Conservation (phyloP, 2,113 vertebrate species). For the Phrynocephalus versicolor region DNA sequence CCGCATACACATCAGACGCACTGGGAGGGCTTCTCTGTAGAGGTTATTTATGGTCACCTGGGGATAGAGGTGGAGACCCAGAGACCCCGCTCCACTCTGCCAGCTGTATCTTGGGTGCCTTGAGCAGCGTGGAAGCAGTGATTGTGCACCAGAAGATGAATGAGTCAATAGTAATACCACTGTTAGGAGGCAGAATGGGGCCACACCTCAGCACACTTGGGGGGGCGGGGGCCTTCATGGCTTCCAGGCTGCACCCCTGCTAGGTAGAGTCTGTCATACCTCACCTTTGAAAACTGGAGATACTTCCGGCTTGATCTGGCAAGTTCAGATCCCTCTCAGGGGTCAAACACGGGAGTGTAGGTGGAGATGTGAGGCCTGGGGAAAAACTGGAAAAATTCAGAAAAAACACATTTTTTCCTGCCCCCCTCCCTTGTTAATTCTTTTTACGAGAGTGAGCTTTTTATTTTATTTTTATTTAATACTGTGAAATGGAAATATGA, state of each 20-base stretch:
- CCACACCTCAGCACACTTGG: background rate
- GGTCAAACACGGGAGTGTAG: background rate
- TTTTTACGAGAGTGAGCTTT: too few species aligned
- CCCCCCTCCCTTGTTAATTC: too few species aligned
- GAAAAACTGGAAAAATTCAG: too few species aligned
- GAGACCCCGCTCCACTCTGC: background rate
- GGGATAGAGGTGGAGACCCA: background rate
- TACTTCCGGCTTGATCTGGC: background rate
- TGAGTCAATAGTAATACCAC: background rate
- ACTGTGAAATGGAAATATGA: too few species aligned
- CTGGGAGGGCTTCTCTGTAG: too few species aligned
- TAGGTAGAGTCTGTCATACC: background rate
- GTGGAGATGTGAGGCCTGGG: background rate
- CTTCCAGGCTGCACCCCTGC: background rate
- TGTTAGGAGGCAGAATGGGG: background rate
- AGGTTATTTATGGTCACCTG: background rate
- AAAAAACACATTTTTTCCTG: too few species aligned
- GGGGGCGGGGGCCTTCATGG: background rate
- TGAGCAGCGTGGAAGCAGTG: background rate
- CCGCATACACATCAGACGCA: background rate
- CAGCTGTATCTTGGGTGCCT: too few species aligned
- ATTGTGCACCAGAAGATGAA: background rate
- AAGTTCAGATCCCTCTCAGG: background rate
- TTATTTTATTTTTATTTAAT: too few species aligned
- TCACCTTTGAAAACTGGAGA: background rate